Evolutionary conservation across 2,888 invertebrate genomes (phyloP), one percentile per base, ranked within the genome.

Genomic region (Timema podura): DNA sequence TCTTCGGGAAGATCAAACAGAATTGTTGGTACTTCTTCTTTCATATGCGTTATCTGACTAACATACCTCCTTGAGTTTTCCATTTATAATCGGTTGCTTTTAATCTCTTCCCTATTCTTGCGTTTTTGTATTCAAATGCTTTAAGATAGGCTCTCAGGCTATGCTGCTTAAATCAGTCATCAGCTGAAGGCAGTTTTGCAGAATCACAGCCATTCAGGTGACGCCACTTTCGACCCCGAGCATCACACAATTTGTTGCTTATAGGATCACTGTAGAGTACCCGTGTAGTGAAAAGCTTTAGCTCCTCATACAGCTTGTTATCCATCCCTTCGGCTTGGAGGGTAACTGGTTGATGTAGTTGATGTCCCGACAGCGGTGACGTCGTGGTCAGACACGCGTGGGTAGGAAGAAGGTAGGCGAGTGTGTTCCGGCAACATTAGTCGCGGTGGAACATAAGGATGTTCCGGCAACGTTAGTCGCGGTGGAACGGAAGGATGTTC

Each of bases 271-370:
- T n/a, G 13, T n/a, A 57, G 8, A 57, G 57, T 57, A n/a, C 30
- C 15, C 57, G 8, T 9, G 1, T 57, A 6, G 57, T 57, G 57
- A 57, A 57, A 57, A 57, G 8, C 30, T 57, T 15, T 30, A 57
- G 57, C 30, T n/a, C 57, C 13, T 57, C 30, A 57, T 57, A 57
- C 15, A 57, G 57, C n/a, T n/a, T n/a, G n/a, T n/a, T n/a, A n/a
- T n/a, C n/a, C n/a, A n/a, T n/a, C n/a, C n/a, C n/a, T n/a, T n/a
- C n/a, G n/a, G n/a, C n/a, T n/a, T n/a, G n/a, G n/a, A n/a, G n/a
- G n/a, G n/a, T n/a, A n/a, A n/a, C n/a, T n/a, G n/a, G n/a, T n/a
- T n/a, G n/a, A n/a, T n/a, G n/a, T n/a, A n/a, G n/a, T n/a, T n/a
- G n/a, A n/a, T n/a, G n/a, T n/a, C n/a, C n/a, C n/a, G n/a, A n/a